phyloP scores from a whole-genome alignment of 2,113 vertebrate species.

The Oreochromis aureus region DNA sequence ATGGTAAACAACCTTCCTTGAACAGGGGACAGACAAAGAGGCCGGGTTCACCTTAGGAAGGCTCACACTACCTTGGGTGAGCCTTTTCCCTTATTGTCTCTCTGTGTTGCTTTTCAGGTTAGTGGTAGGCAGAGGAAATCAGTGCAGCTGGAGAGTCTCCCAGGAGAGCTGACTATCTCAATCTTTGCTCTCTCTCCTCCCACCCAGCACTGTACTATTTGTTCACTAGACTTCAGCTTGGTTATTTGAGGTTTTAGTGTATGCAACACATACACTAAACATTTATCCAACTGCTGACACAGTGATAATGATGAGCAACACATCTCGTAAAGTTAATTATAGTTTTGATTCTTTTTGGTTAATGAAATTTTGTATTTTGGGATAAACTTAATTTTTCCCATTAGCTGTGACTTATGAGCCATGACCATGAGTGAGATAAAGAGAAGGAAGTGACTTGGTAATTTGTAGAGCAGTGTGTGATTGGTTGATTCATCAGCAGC shows the following conservation, averaged over 20 bases:
- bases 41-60: not conserved
- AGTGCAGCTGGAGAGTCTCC: not conserved
- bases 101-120: not conserved
- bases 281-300: not conserved
- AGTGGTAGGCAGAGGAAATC: not conserved
- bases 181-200: not conserved
- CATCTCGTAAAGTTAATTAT: not conserved
- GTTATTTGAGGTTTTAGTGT: not conserved
- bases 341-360: not conserved
- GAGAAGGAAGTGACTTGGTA: not conserved
- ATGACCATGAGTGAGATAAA: not conserved
- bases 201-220: not conserved
- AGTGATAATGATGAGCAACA: not conserved
- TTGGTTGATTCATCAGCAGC: not conserved
- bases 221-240: not conserved
- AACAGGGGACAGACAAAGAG: not conserved
- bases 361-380: not conserved
- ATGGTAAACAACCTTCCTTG: not conserved
- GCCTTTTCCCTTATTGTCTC: not conserved
- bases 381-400: not conserved
- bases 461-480: not conserved
- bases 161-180: not conserved
- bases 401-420: not conserved
- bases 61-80: not conserved
- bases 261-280: not conserved